Evolutionary conservation across 2,888 invertebrate species (phyloP), one percentile per base, ranked within the genome.

Genomic region (Hyalella azteca): DNA sequence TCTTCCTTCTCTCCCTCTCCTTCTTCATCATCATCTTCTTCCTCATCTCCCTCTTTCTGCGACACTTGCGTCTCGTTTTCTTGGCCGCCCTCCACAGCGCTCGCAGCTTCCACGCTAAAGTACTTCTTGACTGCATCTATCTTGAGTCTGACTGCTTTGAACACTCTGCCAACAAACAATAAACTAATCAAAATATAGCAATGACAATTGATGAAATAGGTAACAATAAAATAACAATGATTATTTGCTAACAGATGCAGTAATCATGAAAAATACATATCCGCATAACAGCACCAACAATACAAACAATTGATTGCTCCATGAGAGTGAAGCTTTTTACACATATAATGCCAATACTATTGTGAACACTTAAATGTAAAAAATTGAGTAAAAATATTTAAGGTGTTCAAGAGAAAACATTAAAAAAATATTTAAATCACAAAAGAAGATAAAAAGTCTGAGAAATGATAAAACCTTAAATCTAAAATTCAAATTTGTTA

Each of bases 1-100:
- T 83, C 81, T 78, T 45, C 78, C 36, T n/a, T 60, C 40, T 78
- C 73, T 29, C 60, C 75, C 1, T 45, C 81, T 9, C 29, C 73
- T 19, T 73, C 78, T 4, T 81, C 83, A 7, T 81, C 78, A 13
- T 77, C 39, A 77, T 66, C 39, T 9, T 66, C 66, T 11, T 19
- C 19, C 7, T 66, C 39, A 13, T 36, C 66, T 36, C 36, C 9
- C 9, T 36, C 19, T 36, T 54, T 54, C 66, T 66, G 7, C 7
- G 66, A 66, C 15, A 36, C 19, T 15, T 66, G 36, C 19, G n/a
- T 9, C 7, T 36, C 32, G 59, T 22, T 29, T 7, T 22, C 19
- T 15, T 36, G 29, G 36, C 19, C 19, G 39, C 26, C 36, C 66
- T 36, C 36, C 66, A 66, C 66, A 66, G 66, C 66, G 36, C 66